Percentiles rank a stretch among this genome's conserved stretches.
These are phyloP conservation scores for Xenentodon cancila DNA, from an alignment of 2,797 vertebrate genomes.

Conservation along the genomic window DNA sequence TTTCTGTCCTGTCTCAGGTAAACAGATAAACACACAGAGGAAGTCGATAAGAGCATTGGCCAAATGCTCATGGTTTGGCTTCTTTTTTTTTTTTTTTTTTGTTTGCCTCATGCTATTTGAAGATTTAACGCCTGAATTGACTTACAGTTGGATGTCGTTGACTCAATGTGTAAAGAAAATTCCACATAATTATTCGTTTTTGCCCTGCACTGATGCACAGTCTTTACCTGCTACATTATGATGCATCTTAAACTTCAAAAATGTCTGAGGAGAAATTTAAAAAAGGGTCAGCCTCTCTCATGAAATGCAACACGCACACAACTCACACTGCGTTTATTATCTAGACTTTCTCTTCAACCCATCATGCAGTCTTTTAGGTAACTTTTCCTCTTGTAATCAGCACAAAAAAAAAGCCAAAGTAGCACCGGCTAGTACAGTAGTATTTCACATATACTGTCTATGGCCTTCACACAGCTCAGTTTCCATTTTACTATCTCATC, in stretches of 20 bases:
- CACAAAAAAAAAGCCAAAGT: neutral
- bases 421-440: neutral
- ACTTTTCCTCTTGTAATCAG: neutral
- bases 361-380: neutral
- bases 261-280: too few relatives aligned
- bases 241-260: too few relatives aligned
- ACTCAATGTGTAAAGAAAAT: too few relatives aligned
- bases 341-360: too few relatives aligned
- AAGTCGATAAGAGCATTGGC: neutral
- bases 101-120: neutral
- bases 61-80: neutral
- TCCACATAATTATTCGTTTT: too few relatives aligned
- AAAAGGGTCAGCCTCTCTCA: too few relatives aligned
- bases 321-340: too few relatives aligned
- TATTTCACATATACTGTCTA: neutral
- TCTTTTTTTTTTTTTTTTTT: too few relatives aligned
- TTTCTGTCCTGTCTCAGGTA: neutral
- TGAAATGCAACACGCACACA: too few relatives aligned
- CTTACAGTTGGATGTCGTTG: neutral
- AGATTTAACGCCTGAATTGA: neutral
- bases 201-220: too few relatives aligned
- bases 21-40: neutral
- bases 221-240: too few relatives aligned
- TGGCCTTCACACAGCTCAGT: slow-evolving; percentile 4
- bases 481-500: slow-evolving; percentile 27